Base-by-base conservation (phyloP, 2,797 vertebrate genomes). In the Clarias fuscus region DNA sequence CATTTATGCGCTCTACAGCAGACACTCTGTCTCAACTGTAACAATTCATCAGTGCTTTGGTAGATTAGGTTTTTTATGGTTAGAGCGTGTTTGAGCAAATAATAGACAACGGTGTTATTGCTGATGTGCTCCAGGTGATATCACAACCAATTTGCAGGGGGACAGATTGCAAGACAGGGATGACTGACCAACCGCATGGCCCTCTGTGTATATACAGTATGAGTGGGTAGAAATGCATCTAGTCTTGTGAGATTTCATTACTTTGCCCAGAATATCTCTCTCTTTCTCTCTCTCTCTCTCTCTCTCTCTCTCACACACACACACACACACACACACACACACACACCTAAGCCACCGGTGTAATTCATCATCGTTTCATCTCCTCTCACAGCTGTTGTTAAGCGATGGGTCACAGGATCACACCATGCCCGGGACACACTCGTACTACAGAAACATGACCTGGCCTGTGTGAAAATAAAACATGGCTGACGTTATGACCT, bases 61-160 rank as follows among this genome's bases (percentile, higher is more conserved):
- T 70, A 68, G 43, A 86, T 77, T 48, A 83, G 83, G 85, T 48
- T 80, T 80, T 80, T 43, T 80, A 65, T 4, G 10, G 7, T 64
- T 65, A 64, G 37, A 65, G 24, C 5, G 10, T 79, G 79, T 65
- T 78, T 15, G 64, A 86, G 58, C 86, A 80, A 62, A 86, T 87
- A 88, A 86, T 84, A 77, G 85, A 30, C 17, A 82, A 88, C 71
- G 82, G 76, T 77, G 82, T 88, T 86, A 89, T 75, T 75, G 84
- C 86, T 77, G 87, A 85, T 82, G 40, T 73, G 70, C 84, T 79
- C 83, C 70, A 83, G 90, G 86, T 78, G 87, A 89, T 90, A 89
- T 91, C 88, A 87, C 86, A 88, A 88, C 75, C 89, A 90, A 90
- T 91, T 89, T 89, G 75, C 43, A 62, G 43, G 22, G 67, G 83